Percentiles rank a stretch among this genome's conserved stretches.
Evolutionary conservation across 2,797 vertebrate species (phyloP).

Genomic region (Myripristis jacobus): DNA sequence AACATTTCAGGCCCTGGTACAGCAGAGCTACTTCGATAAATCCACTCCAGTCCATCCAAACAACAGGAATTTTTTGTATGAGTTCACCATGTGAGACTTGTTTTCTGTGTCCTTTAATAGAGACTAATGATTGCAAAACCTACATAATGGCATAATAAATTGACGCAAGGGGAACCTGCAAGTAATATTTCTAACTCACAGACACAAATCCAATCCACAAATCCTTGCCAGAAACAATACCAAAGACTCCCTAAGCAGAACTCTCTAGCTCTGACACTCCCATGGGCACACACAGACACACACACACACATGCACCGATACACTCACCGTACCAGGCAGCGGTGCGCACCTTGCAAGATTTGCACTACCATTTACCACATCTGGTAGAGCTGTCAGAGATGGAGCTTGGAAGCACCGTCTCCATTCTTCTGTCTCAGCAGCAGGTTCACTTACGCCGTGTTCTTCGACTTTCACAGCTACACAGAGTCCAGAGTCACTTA

Average conservation of each 20-base stretch:
- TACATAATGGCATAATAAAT: neutral
- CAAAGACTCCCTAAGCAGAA: neutral
- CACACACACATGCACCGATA: conserved; percentile 10
- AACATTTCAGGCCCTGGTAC: neutral
- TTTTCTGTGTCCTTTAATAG: neutral
- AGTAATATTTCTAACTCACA: neutral
- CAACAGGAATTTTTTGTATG: neutral
- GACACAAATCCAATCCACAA: neutral
- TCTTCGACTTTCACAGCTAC: conserved; percentile 41
- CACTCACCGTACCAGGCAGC: conserved; percentile 57
- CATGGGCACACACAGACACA: conserved; percentile 13
- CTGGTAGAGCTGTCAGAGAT: conserved; percentile 51
- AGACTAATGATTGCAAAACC: neutral
- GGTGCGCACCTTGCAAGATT: conserved; percentile 17
- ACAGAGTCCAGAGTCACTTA: conserved; percentile 39
- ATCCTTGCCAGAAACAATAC: neutral
- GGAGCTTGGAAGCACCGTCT: conserved; percentile 2
- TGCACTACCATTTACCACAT: conserved; percentile 51
- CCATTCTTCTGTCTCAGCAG: conserved; percentile 10
- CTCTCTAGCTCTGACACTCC: neutral
- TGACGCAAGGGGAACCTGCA: neutral
- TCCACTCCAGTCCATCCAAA: neutral
- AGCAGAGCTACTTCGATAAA: neutral
- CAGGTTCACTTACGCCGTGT: neutral
- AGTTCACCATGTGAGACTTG: neutral